Percentiles rank a stretch among this genome's conserved stretches.
Evolutionary conservation across 2,113 vertebrate genomes (phyloP).

Genomic region (Chionodraco myersi): DNA sequence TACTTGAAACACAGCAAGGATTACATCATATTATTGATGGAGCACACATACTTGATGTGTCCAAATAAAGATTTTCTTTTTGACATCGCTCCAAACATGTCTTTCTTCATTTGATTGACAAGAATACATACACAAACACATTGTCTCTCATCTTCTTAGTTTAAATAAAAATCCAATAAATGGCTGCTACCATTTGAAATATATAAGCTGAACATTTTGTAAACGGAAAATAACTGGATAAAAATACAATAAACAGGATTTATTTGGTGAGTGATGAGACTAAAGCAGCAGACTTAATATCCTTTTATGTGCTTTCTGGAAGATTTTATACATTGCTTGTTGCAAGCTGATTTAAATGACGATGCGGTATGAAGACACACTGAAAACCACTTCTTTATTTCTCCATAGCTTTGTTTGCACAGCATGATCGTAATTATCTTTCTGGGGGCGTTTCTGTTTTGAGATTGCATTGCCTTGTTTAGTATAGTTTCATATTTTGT

Average conservation of each 20-base stretch:
- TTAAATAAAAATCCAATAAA: conserved; percentile 27
- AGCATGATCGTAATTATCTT: conserved; percentile 4
- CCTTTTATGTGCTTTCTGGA: conserved; percentile 16
- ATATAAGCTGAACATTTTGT: conserved; percentile 31
- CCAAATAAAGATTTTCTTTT: conserved; percentile 52
- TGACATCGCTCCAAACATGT: conserved; percentile 55
- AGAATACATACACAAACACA: conserved; percentile 38
- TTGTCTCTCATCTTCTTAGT: conserved; percentile 33
- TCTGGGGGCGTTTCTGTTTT: neutral
- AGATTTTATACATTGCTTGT: neutral
- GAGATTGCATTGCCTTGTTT: neutral
- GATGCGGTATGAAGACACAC: conserved; percentile 17
- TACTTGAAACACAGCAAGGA: conserved; percentile 53
- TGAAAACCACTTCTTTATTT: conserved; percentile 3
- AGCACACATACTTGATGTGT: conserved; percentile 48
- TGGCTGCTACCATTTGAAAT: conserved; percentile 33
- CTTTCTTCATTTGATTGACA: conserved; percentile 57
- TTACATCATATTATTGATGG: conserved; percentile 64
- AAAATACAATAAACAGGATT: conserved; percentile 1
- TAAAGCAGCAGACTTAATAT: conserved; percentile 16
- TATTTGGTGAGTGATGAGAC: conserved; percentile 16
- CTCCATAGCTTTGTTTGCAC: conserved; percentile 8
- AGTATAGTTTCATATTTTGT: conserved; percentile 5
- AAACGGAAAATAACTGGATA: conserved; percentile 42
- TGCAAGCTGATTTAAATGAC: conserved; percentile 22